Evolutionary conservation across 2,797 vertebrate genomes (phyloP), one percentile per base, ranked within the genome.

Genomic region (Synaphobranchus kaupii): DNA sequence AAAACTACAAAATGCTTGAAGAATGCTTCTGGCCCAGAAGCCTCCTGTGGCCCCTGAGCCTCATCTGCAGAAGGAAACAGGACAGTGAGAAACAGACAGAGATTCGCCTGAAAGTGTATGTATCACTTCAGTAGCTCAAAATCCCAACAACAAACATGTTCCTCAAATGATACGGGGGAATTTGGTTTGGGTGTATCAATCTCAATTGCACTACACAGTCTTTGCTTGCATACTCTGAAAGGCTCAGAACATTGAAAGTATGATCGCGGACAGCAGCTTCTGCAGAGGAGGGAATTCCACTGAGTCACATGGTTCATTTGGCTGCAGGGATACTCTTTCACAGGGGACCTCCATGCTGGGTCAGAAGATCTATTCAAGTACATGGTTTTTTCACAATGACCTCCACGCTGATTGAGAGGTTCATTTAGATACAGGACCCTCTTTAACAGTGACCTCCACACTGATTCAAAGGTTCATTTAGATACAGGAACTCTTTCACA

Each of bases 41-140:
- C 63, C 63, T n/a, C 58, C 20, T 4, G 58, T 25, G 17, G 17
- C 58, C 58, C 71, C 20, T 31, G 44, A 81, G 47, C 78, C 47
- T 48, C 78, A 50, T 81, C 78, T 81, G 78, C 9, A 48, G 78
- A n/a, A n/a, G 34, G 39, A 81, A 81, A 81, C 47, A 50, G 22
- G 22, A 50, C 47, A 81, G 22, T 81, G 22, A 81, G 20, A 48
- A 9, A 20, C 22, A 50, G 47, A n/a, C 8, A 10, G 2, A 81
- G 44, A 48, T 25, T 25, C 13, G 54, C 54, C 54, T 56, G 2
- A 56, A 78, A 34, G 28, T 39, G 15, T 39, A 78, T 10, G 15
- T 22, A 78, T 15, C 73, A 17, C 34, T 39, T 17, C 73, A 20
- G 73, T 44, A 17, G 15, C 39, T 44, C 15, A 34, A 78, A 66